These are phyloP conservation scores for Volucella bombylans DNA, from an alignment of 2,888 invertebrate species.

Conservation along the genomic window DNA sequence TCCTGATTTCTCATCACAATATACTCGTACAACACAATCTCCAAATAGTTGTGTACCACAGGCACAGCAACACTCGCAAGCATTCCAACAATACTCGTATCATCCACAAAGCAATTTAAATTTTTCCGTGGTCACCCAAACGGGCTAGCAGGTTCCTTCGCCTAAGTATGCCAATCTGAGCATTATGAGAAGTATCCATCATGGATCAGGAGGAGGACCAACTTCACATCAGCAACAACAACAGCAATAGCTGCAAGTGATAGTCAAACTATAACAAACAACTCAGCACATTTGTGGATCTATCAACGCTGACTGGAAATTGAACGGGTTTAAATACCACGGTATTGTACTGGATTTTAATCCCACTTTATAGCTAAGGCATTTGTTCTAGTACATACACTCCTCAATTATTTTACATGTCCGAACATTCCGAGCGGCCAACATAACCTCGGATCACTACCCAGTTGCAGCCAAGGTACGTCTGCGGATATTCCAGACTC, in stretches of 20 bases:
- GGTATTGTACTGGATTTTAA: too few relatives aligned
- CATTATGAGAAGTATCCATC: too few relatives aligned
- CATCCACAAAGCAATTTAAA: conserved; percentile 77
- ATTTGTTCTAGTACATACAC: too few relatives aligned
- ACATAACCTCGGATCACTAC: too few relatives aligned
- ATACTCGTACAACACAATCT: conserved; percentile 75
- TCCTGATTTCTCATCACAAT: conserved; percentile 79
- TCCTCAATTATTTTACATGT: too few relatives aligned
- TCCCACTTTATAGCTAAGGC: too few relatives aligned
- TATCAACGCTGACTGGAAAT: conserved; percentile 17
- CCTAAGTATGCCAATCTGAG: conserved; percentile 93
- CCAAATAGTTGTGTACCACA: conserved; percentile 79
- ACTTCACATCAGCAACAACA: too few relatives aligned
- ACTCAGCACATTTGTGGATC: conserved; percentile 45
- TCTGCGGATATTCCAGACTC: too few relatives aligned
- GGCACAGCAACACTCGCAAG: conserved; percentile 80
- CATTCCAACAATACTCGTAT: conserved; percentile 76
- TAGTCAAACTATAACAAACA: conserved; percentile 8
- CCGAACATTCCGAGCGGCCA: too few relatives aligned
- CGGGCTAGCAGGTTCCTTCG: conserved; percentile 98
- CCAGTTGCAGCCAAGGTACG: too few relatives aligned
- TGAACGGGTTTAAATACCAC: too few relatives aligned
- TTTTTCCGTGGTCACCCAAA: conserved; percentile 90
- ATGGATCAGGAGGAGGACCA: too few relatives aligned
- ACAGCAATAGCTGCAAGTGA: conserved; percentile 82